These are phyloP conservation scores for Hipparchia sbordonii DNA, from an alignment of 2,888 invertebrate species.

Conservation along the genomic window DNA sequence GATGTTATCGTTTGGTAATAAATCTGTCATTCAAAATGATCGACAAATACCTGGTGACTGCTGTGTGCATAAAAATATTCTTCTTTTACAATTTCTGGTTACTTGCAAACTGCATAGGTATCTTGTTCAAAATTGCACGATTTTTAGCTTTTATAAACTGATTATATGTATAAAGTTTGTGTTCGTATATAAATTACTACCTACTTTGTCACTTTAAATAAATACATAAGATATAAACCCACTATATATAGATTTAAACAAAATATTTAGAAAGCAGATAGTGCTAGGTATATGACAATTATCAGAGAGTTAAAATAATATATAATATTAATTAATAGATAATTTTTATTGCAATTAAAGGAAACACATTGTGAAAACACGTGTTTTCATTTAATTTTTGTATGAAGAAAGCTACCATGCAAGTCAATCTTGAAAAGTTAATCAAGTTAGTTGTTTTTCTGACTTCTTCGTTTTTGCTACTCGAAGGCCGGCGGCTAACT, in stretches of 20 bases:
- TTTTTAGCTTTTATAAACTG: background rate
- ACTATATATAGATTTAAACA: too few species aligned
- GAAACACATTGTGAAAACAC: background rate
- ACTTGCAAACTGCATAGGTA: background rate
- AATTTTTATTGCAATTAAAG: too few species aligned
- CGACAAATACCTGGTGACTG: conserved; percentile 3
- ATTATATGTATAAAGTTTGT: too few species aligned
- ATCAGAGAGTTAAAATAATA: too few species aligned
- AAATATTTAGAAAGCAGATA: too few species aligned
- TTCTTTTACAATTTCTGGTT: background rate
- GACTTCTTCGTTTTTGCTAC: background rate
- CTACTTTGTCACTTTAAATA: too few species aligned
- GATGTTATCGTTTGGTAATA: conserved; percentile 12
- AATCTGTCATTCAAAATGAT: conserved; percentile 10
- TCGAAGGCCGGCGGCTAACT: conserved; percentile 1
- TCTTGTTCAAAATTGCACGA: background rate
- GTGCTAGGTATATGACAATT: too few species aligned
- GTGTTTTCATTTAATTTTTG: background rate
- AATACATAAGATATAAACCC: too few species aligned
- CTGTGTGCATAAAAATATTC: background rate
- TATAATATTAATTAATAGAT: too few species aligned
- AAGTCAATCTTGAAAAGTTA: conserved; percentile 13
- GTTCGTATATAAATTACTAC: too few species aligned
- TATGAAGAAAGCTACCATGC: background rate
- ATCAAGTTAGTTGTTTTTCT: conserved; percentile 6